A percentile compares a stretch with the other conserved stretches of the same genome.
Conservation (phyloP, 2,797 vertebrate species). For the Phalanger gymnotis region DNA sequence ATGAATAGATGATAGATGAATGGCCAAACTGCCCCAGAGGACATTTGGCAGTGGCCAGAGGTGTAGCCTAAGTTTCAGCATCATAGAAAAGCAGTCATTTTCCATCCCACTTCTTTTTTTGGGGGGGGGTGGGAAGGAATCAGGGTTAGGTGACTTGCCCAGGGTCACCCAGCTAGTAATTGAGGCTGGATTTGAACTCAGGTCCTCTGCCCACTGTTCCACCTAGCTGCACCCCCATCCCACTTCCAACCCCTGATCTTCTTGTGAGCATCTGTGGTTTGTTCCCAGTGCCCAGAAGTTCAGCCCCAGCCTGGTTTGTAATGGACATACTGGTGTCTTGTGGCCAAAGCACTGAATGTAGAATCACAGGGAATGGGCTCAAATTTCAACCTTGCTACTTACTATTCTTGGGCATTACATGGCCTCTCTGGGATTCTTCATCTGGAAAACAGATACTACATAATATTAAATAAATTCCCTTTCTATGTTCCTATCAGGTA, state of each 20-base stretch:
- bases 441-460: neutral
- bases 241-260: neutral
- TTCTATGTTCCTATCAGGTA: neutral
- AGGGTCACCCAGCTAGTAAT: neutral
- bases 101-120: neutral
- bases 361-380: neutral
- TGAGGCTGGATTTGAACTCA: no score
- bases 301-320: neutral
- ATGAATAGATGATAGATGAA: neutral
- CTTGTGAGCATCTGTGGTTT: neutral
- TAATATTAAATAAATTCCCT: neutral
- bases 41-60: neutral
- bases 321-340: neutral
- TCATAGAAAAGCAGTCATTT: neutral
- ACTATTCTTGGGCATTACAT: neutral
- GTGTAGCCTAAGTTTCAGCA: neutral
- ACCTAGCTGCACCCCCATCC: no score
- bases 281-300: neutral
- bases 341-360: neutral
- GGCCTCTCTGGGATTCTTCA: neutral
- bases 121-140: neutral
- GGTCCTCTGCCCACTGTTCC: no score
- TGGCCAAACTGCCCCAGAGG: neutral
- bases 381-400: neutral
- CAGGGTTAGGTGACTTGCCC: neutral